phyloP scores from a whole-genome alignment of 92 coral and sea anemone species.

The Epizoanthus ramosus region DNA sequence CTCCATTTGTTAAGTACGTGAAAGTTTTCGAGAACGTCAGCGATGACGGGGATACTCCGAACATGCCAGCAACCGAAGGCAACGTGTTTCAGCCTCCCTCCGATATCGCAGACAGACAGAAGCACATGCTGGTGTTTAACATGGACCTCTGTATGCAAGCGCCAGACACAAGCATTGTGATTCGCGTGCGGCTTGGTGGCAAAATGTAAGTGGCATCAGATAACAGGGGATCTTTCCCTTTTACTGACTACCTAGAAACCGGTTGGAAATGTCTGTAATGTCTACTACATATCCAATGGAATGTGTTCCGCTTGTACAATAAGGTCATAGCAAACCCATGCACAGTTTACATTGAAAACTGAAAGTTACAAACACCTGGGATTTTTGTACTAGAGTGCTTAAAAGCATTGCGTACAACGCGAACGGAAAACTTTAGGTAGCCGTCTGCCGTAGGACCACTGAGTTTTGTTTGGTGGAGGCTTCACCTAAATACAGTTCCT shows the following conservation, averaged over 20 bases:
- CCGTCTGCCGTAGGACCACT: no score
- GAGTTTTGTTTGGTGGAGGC: no score
- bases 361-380: no score
- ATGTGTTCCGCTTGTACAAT: no score
- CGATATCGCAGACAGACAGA: conserved; percentile 79
- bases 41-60: conserved; percentile 82
- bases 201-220: conserved; percentile 73
- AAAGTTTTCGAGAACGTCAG: conserved; percentile 84
- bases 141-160: conserved; percentile 90
- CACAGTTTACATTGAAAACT: no score
- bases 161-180: conserved; percentile 86
- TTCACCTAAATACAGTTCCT: no score
- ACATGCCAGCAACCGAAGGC: conserved; percentile 72
- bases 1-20: conserved; percentile 85
- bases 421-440: no score
- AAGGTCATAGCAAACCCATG: not conserved
- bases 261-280: not conserved
- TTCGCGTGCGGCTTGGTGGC: conserved; percentile 87
- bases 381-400: no score
- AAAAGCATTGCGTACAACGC: no score
- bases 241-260: not conserved
- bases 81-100: conserved; percentile 72
- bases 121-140: conserved; percentile 84
- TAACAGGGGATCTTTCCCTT: not conserved
- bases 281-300: no score